Evolutionary conservation across 92 coral and sea anemone species (phyloP), one percentile per base, ranked within the genome.

Genomic region (Heliopora coerulea): DNA sequence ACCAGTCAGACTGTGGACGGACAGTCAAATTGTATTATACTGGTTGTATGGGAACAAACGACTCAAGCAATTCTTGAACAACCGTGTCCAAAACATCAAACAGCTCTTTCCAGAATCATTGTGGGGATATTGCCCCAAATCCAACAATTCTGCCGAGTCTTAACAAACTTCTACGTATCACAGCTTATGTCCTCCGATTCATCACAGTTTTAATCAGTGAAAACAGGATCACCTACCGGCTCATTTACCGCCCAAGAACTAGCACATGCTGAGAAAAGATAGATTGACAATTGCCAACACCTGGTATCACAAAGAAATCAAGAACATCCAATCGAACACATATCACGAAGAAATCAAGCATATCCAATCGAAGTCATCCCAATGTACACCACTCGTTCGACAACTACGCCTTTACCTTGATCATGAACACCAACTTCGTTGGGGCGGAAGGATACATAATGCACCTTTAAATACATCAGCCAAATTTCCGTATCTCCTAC

Each of bases 361-460:
- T 56, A 30, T 82, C 1, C 54, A 3, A 17, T 66, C 82, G 29
- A 40, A 29, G 8, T 31, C 68, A 15, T 5, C 28, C 15, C 29
- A 15, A 12, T 78, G 67, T 18, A 57, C 60, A 21, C 75, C 61
- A 49, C 59, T 85, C 0, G 78, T 85, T 23, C 68, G 75, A 8
- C 72, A 27, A 1, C 44, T 54, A 4, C 78, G 86, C n/a, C 58
- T 82, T 19, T 77, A 76, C 23, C 34, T 85, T 20, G 81, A 85
- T 30, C n/a, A n/a, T 0, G 20, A 41, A 30, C 73, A 83, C 46
- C 41, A 79, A 19, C 62, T 85, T 28, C 73, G 73, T 48, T 85
- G 86, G 20, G 83, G 83, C 39, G 83, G 83, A 68, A 77, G 89
- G 73, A 82, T 85, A 4, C 42, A 37, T 37, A 76, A 85, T 63